phyloP scores from a whole-genome alignment of 1,140 invertebrate species.

The Drosophila truncata region DNA sequence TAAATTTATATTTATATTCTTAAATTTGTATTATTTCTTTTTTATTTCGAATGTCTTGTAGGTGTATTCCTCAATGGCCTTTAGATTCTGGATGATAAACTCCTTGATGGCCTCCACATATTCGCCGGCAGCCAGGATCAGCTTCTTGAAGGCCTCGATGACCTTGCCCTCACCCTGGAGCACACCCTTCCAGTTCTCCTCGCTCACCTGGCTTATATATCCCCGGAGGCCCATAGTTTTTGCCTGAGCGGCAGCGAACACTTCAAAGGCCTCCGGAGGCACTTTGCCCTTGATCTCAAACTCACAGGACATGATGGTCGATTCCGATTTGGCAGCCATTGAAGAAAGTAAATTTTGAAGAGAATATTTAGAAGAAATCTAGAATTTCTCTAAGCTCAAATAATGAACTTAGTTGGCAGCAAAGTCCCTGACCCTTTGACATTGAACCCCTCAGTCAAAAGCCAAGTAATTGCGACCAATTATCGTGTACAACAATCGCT shows the following conservation, averaged over 20 bases:
- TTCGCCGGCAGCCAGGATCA: constrained; percentile 49
- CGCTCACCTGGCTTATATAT: constrained; percentile 42
- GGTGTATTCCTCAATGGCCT: constrained; percentile 49
- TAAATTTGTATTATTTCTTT: not conserved
- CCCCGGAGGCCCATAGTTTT: constrained; percentile 49
- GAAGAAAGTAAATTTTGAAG: not conserved
- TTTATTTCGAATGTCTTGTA: constrained; percentile 52
- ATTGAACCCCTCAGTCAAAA: constrained; percentile 17
- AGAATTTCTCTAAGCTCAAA: constrained; percentile 2
- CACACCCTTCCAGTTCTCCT: constrained; percentile 42
- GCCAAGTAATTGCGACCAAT: constrained; percentile 34
- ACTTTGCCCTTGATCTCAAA: constrained; percentile 50
- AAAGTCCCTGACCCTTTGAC: constrained; percentile 42
- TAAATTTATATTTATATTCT: not conserved
- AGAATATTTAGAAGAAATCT: not conserved
- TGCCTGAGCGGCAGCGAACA: constrained; percentile 59
- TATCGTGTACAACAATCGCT: constrained; percentile 14
- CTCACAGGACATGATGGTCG: constrained; percentile 48
- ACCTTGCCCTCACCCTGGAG: constrained; percentile 61
- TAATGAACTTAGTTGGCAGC: constrained; percentile 3
- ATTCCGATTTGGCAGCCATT: not conserved
- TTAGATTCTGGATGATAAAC: constrained; percentile 63
- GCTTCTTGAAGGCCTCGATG: constrained; percentile 62
- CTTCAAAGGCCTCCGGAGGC: constrained; percentile 58
- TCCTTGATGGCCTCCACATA: constrained; percentile 63